A percentile compares a stretch with the other conserved stretches of the same genome.
These are phyloP conservation scores for Anaspis maculata DNA, from an alignment of 2,888 invertebrate genomes.

Conservation along the genomic window DNA sequence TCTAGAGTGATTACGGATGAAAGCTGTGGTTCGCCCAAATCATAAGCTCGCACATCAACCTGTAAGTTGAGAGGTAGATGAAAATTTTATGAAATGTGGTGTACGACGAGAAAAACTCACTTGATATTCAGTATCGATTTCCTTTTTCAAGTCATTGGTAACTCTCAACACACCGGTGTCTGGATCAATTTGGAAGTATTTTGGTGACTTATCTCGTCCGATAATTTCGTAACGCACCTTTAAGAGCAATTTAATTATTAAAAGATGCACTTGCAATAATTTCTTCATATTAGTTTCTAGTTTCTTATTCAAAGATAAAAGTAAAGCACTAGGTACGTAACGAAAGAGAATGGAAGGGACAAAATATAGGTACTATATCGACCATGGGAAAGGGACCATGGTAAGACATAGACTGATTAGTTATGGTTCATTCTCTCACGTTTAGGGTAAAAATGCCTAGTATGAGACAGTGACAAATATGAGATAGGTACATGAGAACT, in stretches of 20 bases:
- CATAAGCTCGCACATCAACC: constrained; percentile 79
- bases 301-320: not conserved
- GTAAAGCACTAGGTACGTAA: no score
- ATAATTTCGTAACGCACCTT: constrained; percentile 71
- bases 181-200: constrained; percentile 82
- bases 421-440: no score
- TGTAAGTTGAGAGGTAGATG: constrained; percentile 29
- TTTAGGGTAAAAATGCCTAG: no score
- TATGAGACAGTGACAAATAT: no score
- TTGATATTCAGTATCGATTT: constrained; percentile 80
- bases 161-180: constrained; percentile 74
- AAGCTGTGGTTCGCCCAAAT: constrained; percentile 77
- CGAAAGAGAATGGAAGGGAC: no score
- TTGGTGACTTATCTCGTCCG: constrained; percentile 70
- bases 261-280: no score
- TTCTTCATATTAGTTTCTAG: constrained; percentile 31
- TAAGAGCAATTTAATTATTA: no score
- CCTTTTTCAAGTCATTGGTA: constrained; percentile 76
- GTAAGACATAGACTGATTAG: no score
- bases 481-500: no score
- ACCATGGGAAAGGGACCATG: no score
- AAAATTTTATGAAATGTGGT: constrained; percentile 3
- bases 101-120: no score
- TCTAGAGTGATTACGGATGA: constrained; percentile 75
- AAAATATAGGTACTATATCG: no score